Base-by-base conservation (phyloP, 2,888 invertebrate genomes). In the Smittia sp. region DNA sequence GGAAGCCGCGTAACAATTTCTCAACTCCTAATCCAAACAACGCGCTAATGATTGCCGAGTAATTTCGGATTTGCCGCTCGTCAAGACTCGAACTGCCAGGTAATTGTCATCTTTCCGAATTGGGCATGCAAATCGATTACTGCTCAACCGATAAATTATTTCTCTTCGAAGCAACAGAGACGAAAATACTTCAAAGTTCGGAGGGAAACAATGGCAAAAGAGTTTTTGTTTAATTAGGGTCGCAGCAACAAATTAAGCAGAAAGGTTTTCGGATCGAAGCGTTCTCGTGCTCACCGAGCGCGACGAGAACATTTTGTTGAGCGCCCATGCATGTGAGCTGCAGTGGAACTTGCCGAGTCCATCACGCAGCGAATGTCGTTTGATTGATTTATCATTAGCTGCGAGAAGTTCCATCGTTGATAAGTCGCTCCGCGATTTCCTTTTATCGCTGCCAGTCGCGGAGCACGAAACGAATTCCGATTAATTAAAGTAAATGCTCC, bases 81-180 rank as follows among this genome's bases (percentile, higher is more conserved):
- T 62, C 24, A 72, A 32, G 58, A 72, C 4, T 58, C 18, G 24
- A 72, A 39, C 25, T 72, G 15, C 62, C 22, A n/a, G 62, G 58
- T 39, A 39, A 62, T 46, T 72, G 72, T 72, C 72, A 72, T 72
- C 38, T 41, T 63, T 73, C 46, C 39, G 62, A 73, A 41, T n/a
- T 46, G 52, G 65, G 73, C 73, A 52, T 73, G 65, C 22, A 73
- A 73, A 73, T 73, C 46, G 65, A 73, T 65, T 65, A 65, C 15
- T 38, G 52, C 65, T 73, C 46, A 73, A 73, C 65, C 41, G 62
- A 73, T 38, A 73, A 73, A 73, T 73, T 73, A 46, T 46, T 27
- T 63, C 11, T 27, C 63, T 18, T 46, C n/a, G n/a, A 15, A 46
- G 15, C 15, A 46, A 46, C 46, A n/a, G 46, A 46, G 15, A n/a